A percentile compares a stretch with the other conserved stretches of the same genome.
Conservation (phyloP, 1,140 invertebrate species). For the Apolygus lucorum region DNA sequence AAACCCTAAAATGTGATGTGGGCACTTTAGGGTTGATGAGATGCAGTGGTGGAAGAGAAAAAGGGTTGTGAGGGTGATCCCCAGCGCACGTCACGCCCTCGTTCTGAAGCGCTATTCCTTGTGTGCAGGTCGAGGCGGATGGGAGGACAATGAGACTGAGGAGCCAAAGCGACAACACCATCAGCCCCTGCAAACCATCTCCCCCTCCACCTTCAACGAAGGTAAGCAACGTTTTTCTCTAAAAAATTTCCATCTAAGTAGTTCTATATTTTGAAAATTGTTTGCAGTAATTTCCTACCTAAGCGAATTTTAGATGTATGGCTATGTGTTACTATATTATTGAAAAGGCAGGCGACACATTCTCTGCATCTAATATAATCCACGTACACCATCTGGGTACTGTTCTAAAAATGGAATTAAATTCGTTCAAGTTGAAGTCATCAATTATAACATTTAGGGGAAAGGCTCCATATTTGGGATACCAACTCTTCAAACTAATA, state of each 20-base stretch:
- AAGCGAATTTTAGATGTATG: no score
- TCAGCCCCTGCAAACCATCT: slow-evolving; percentile 16
- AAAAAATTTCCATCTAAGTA: background rate
- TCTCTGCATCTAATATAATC: no score
- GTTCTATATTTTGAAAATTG: background rate
- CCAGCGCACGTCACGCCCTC: slow-evolving; percentile 31
- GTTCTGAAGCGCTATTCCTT: slow-evolving; percentile 26
- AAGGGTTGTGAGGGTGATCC: slow-evolving; percentile 32
- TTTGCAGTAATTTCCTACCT: background rate
- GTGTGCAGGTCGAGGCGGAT: slow-evolving; percentile 23
- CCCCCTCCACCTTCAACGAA: slow-evolving; percentile 30
- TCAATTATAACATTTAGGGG: no score
- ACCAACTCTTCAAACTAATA: no score
- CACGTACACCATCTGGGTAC: no score
- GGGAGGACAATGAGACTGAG: slow-evolving; percentile 1
- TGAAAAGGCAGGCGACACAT: no score
- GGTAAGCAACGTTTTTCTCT: slow-evolving; percentile 23
- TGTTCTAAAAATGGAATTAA: no score
- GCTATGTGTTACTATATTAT: no score
- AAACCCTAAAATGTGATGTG: background rate
- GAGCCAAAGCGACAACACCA: background rate
- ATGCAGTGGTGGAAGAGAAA: slow-evolving; percentile 34
- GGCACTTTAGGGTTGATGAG: background rate
- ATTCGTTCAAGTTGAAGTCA: no score
- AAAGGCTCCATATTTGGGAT: no score